Evolutionary conservation across 2,888 invertebrate genomes (phyloP).

Genomic region (Criorhina ranunculi): DNA sequence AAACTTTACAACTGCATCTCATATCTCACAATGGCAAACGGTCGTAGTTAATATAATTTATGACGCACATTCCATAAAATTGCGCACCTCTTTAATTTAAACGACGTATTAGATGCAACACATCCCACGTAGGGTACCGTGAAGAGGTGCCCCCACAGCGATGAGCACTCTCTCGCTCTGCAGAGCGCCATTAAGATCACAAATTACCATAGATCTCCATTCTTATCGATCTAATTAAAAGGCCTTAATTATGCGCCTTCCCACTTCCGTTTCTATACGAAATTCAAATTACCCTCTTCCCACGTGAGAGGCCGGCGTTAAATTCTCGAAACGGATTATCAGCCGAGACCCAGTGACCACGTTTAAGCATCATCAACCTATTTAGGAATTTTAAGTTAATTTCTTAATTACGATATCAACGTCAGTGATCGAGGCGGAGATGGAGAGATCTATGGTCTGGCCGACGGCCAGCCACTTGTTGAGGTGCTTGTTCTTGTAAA

Average conservation of each 20-base stretch:
- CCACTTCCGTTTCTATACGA: constrained; percentile 8
- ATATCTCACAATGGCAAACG: constrained; percentile 37
- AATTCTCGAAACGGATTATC: constrained; percentile 16
- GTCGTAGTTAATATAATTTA: constrained; percentile 40
- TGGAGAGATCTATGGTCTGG: constrained; percentile 17
- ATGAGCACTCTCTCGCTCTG: neutral
- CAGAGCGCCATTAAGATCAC: neutral
- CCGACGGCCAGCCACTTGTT: neutral
- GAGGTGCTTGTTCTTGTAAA: constrained; percentile 36
- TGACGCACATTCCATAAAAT: constrained; percentile 52
- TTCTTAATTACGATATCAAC: constrained; percentile 60
- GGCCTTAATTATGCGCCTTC: constrained; percentile 40
- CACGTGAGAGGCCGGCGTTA: constrained; percentile 11
- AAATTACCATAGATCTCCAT: constrained; percentile 31
- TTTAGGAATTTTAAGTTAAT: constrained; percentile 22
- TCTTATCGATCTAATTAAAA: constrained; percentile 54
- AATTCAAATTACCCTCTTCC: constrained; percentile 12
- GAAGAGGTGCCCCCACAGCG: constrained; percentile 2
- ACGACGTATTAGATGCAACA: constrained; percentile 31
- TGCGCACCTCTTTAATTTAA: constrained; percentile 33
- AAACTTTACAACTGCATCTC: constrained; percentile 19
- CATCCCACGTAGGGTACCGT: constrained; percentile 33
- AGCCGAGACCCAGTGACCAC: constrained; percentile 45
- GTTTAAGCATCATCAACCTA: constrained; percentile 33
- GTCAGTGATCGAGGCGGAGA: constrained; percentile 29